Evolutionary conservation across 1,140 invertebrate genomes (phyloP), one percentile per base, ranked within the genome.

Genomic region (Drosophila navojoa): DNA sequence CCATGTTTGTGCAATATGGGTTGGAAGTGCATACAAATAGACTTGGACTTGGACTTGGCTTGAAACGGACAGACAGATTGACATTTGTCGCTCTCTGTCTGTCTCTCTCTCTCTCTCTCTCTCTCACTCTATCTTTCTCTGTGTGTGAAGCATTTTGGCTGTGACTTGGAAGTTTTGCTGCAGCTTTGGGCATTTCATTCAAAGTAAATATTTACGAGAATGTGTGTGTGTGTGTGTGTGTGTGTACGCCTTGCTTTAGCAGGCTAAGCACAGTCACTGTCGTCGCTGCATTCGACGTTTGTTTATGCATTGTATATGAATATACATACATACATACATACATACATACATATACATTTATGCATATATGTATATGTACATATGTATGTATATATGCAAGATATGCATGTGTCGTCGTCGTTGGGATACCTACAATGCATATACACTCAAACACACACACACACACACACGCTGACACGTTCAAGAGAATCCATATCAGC

Each of bases 401-500:
- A 47, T 54, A 50, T 55, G 69, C 57, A 67, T 72, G 62, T 73
- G 32, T 35, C 32, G 75, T 72, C 61, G 61, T 66, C 57, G 69
- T 49, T 73, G 77, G 63, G 70, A 77, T 77, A 77, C 77, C 74
- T 73, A 79, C 54, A 76, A 5, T 29, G 27, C 6, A 76, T 76
- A 53, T 63, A 76, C 40, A 61, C 74, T 3, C n/a, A 76, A 0
- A 76, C 69, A 53, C 69, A 76, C 40, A 64, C 70, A 9, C n/a
- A 16, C 42, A 45, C 42, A 9, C 15, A 9, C 42, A 45, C 45
- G 10, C 45, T 13, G 45, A 49, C 19, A 58, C 44, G 57, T 47
- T 42, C 60, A 64, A 35, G 67, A 68, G 81, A 85, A 80, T 85
- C 81, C 81, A 85, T 85, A 85, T 85, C 81, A 85, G 77, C 81